Evolutionary conservation across 2,113 vertebrate species (phyloP).

Genomic region (Fregata magnificens): DNA sequence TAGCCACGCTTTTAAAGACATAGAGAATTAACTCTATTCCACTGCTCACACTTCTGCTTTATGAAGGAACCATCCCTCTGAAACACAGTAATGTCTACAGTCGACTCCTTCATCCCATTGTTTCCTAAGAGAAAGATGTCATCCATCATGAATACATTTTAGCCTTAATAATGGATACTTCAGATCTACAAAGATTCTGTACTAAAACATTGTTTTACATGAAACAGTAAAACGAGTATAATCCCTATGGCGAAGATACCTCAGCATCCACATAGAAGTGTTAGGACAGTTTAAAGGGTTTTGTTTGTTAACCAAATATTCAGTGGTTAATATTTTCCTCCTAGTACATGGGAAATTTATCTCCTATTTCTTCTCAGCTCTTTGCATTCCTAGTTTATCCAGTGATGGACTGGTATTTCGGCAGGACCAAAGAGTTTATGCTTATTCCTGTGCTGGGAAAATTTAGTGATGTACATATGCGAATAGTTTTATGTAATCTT

Average conservation of each 20-base stretch:
- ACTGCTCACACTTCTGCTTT: not conserved
- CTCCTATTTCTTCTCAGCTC: not conserved
- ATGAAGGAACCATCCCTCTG: not conserved
- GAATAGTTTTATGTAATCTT: not conserved
- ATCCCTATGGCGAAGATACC: not conserved
- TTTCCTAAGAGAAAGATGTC: not conserved
- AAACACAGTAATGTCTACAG: not conserved
- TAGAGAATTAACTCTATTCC: not conserved
- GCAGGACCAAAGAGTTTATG: not conserved
- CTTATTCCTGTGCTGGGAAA: not conserved
- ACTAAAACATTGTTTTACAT: not conserved
- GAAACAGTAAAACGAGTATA: not conserved
- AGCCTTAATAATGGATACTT: constrained; percentile 4
- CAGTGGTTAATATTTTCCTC: not conserved
- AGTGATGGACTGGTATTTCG: not conserved
- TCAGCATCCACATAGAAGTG: not conserved
- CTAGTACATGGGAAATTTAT: not conserved
- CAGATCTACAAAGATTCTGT: not conserved
- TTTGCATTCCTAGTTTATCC: not conserved
- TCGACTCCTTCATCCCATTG: not conserved
- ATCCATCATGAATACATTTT: not conserved
- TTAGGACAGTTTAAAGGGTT: not conserved
- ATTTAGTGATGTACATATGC: not conserved
- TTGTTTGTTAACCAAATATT: not conserved
- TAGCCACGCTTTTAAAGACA: not conserved